phyloP scores from a whole-genome alignment of 1,140 invertebrate species.

The Tetragnatha versicolor region DNA sequence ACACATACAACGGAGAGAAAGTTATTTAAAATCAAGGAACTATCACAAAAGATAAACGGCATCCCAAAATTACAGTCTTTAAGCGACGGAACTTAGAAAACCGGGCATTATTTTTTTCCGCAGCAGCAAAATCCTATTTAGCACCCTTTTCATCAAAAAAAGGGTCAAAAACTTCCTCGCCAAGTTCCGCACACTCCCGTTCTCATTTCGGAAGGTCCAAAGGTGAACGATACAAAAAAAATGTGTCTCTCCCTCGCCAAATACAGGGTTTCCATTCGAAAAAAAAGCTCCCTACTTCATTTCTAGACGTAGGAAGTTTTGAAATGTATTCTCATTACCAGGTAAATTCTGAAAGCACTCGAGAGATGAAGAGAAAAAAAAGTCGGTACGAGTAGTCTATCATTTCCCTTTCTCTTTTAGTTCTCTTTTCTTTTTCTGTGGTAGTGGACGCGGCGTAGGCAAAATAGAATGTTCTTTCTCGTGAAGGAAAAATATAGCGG shows the following conservation, averaged over 20 bases:
- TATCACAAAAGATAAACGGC: too few relatives aligned
- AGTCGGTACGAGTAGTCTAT: neutral
- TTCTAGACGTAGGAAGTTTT: conserved; percentile 29
- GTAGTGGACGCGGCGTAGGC: neutral
- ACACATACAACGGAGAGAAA: too few relatives aligned
- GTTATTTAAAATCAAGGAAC: too few relatives aligned
- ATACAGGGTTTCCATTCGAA: neutral
- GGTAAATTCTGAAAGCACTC: neutral
- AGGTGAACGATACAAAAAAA: neutral
- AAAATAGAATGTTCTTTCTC: conserved; percentile 31
- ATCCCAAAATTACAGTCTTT: too few relatives aligned
- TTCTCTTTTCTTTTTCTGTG: neutral
- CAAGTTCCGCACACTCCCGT: too few relatives aligned
- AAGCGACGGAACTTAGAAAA: too few relatives aligned
- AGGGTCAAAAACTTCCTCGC: too few relatives aligned
- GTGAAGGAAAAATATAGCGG: conserved; percentile 18
- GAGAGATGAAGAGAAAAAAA: neutral
- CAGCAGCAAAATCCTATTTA: too few relatives aligned
- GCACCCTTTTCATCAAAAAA: too few relatives aligned
- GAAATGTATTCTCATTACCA: conserved; percentile 20
- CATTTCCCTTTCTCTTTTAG: conserved; percentile 3
- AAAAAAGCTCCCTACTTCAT: neutral
- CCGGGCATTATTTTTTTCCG: too few relatives aligned
- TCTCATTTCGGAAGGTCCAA: neutral
- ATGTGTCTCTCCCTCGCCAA: neutral